Percentiles rank a stretch among this genome's conserved stretches.
Evolutionary conservation across 2,113 vertebrate species (phyloP).

Genomic region (Sapayoa aenigma): DNA sequence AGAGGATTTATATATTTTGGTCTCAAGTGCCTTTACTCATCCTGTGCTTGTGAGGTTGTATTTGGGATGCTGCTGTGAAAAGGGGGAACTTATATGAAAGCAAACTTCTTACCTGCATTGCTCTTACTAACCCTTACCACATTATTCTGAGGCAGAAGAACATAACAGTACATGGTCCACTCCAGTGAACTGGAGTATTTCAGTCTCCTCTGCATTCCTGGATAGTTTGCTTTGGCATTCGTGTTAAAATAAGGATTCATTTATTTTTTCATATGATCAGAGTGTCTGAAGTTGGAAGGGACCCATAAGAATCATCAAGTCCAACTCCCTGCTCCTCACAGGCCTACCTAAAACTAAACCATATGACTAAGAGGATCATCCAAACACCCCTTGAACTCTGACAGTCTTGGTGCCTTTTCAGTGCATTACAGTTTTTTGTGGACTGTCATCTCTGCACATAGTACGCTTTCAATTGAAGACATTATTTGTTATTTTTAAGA

Average conservation of each 20-base stretch:
- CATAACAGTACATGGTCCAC: not conserved
- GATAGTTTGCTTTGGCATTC: not conserved
- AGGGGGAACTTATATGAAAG: not conserved
- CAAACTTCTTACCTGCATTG: not conserved
- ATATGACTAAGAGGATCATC: not conserved
- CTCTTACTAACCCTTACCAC: not conserved
- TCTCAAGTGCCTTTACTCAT: not conserved
- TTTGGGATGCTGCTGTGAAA: not conserved
- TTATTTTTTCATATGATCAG: not conserved
- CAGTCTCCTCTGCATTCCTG: not conserved
- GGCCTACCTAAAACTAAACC: not conserved
- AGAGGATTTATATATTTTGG: not conserved
- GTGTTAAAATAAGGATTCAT: not conserved
- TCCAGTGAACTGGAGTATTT: not conserved
- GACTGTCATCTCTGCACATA: not conserved
- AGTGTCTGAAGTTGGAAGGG: not conserved
- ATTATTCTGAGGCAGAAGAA: not conserved
- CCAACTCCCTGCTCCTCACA: not conserved
- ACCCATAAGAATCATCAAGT: not conserved
- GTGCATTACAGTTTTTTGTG: not conserved
- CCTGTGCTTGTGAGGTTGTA: not conserved
- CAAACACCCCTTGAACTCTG: not conserved
- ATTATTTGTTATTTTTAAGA: not conserved
- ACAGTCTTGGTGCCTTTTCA: not conserved
- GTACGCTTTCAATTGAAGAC: not conserved